Conservation (phyloP, 2,113 vertebrate species). For the Ochotona princeps region DNA sequence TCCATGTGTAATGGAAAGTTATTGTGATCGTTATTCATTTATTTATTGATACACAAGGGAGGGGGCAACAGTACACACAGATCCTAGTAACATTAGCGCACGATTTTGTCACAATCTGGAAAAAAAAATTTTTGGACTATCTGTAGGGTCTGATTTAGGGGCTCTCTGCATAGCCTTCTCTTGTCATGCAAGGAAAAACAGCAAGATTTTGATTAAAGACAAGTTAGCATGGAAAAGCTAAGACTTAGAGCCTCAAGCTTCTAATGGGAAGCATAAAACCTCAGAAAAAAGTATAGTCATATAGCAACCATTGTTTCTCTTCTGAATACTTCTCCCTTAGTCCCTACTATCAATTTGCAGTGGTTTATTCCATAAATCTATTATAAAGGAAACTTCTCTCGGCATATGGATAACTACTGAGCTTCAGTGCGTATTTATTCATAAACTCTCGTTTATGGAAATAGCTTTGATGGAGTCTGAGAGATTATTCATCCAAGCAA, state of each 20-base stretch:
- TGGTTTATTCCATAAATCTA: background rate
- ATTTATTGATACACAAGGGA: background rate
- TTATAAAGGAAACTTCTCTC: constrained; percentile 44
- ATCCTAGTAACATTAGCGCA: background rate
- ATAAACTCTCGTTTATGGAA: constrained; percentile 31
- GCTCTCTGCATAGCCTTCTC: background rate
- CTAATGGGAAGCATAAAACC: background rate
- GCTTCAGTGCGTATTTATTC: constrained; percentile 43
- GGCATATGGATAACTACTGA: background rate
- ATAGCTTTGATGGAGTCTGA: constrained; percentile 41
- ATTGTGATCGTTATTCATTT: background rate
- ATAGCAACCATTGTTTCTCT: background rate
- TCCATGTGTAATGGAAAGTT: background rate
- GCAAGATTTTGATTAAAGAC: background rate
- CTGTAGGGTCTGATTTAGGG: background rate
- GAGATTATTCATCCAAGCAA: constrained; percentile 52
- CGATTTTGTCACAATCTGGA: background rate
- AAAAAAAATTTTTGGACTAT: background rate
- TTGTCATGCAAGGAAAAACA: background rate
- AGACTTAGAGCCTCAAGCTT: background rate
- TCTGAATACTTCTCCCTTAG: background rate
- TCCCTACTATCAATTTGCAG: background rate
- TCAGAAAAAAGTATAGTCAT: background rate
- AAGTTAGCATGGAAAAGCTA: background rate
- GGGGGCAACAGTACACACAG: background rate